Evolutionary conservation across 2,888 invertebrate species (phyloP).

Genomic region (Pyrrhosoma nymphula): DNA sequence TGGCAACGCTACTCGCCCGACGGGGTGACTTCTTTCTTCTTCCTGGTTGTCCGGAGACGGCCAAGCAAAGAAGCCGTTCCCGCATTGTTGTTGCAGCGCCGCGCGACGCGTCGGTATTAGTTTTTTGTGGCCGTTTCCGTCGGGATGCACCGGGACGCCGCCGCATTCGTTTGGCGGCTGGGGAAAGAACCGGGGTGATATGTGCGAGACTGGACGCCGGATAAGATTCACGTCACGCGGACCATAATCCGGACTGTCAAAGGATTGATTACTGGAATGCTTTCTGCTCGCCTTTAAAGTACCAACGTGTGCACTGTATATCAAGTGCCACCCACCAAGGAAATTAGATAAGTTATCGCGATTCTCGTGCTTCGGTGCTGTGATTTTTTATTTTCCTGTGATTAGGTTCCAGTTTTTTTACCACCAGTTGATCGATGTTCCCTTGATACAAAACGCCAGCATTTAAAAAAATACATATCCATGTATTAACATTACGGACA

Average conservation of each 20-base stretch:
- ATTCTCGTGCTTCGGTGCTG: background rate
- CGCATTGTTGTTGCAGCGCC: background rate
- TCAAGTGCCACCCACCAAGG: background rate
- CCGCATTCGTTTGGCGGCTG: slow-evolving; percentile 7
- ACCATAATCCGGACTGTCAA: background rate
- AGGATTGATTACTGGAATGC: background rate
- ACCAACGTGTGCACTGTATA: too few relatives aligned
- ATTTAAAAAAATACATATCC: too few relatives aligned
- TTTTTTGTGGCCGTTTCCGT: background rate
- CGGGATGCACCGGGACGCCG: slow-evolving; percentile 3
- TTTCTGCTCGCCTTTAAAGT: too few relatives aligned
- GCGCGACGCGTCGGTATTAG: background rate
- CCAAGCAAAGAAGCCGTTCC: background rate
- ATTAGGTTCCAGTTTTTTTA: background rate
- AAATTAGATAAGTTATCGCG: background rate
- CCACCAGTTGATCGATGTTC: background rate
- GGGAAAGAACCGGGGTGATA: background rate
- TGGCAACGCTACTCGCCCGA: too few relatives aligned
- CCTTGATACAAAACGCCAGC: background rate
- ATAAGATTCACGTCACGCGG: background rate
- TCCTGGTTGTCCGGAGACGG: background rate
- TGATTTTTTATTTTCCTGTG: background rate
- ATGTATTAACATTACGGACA: too few relatives aligned
- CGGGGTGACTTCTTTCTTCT: background rate
- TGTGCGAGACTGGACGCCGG: background rate